Base-by-base conservation (phyloP, 2,888 invertebrate species). In the Ennomos fuscantarius region DNA sequence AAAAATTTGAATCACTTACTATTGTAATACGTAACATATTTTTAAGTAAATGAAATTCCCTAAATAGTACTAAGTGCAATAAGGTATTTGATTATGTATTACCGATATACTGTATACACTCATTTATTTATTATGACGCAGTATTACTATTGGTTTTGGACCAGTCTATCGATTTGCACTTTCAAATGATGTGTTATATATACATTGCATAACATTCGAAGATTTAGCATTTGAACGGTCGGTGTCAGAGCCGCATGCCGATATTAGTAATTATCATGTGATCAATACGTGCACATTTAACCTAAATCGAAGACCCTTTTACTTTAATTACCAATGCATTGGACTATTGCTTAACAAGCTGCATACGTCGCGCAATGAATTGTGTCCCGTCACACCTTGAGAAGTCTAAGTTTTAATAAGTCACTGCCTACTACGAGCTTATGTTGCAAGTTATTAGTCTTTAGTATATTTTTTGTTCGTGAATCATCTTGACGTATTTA, bases 181-280 rank as follows among this genome's bases (percentile, higher is more conserved):
- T 78, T 80, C 73, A 64, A 74, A 73, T 71, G 68, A 74, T 76
- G 74, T 68, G 72, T 57, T 49, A 69, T 71, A 66, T 49, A 69
- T 71, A 66, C 56, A 66, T 83, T 83, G 72, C 78, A 71, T 77
- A 82, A 81, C 57, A 65, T 65, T 59, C 71, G 69, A 79, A 76
- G 73, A 78, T 80, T 73, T 79, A 81, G 77, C 81, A 82, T 82
- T 81, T 81, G 72, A 76, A 70, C 68, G 70, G 72, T 72, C 24
- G 24, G 67, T 70, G 68, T 67, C 70, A 78, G 69, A 78, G 73
- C 73, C 69, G 72, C 65, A 69, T 68, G 70, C 55, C 63, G 69
- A 76, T 71, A 76, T n/a, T n/a, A n/a, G n/a, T 24, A 24, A 24
- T 24, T 24, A 24, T 24, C 24, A 24, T 73, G 71, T 68, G 66